Evolutionary conservation across 1,140 invertebrate genomes (phyloP).

Genomic region (Eubasilissa regina): DNA sequence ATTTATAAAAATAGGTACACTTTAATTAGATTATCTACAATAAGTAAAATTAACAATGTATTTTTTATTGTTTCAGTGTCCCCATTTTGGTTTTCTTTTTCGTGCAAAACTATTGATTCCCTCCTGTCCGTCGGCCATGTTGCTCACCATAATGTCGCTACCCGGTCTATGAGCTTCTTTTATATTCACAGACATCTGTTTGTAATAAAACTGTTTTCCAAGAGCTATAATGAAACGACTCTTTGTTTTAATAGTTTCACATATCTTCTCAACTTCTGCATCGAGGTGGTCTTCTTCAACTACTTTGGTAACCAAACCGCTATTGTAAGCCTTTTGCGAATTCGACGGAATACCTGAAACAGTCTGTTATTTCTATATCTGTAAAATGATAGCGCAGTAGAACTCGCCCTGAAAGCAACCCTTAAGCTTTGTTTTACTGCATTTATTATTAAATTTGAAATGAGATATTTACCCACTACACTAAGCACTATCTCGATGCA

Average conservation of each 20-base stretch:
- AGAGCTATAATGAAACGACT: slow-evolving; percentile 87
- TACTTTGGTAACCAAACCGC: slow-evolving; percentile 88
- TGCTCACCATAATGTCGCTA: slow-evolving; percentile 85
- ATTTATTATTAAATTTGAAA: background rate
- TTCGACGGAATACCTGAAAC: slow-evolving; percentile 85
- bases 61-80: slow-evolving; percentile 62
- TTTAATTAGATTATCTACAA: slow-evolving; percentile 24
- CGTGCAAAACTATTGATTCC: slow-evolving; percentile 91
- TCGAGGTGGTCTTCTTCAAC: slow-evolving; percentile 81
- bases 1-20: slow-evolving; percentile 40
- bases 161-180: slow-evolving; percentile 82
- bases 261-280: slow-evolving; percentile 81
- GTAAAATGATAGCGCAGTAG: slow-evolving; percentile 2
- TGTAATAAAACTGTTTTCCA: slow-evolving; percentile 92
- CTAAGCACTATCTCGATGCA: background rate
- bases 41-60: slow-evolving; percentile 32
- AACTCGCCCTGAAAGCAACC: too few relatives aligned
- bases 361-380: slow-evolving; percentile 11
- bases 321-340: slow-evolving; percentile 85
- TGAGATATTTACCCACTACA: background rate
- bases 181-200: slow-evolving; percentile 83
- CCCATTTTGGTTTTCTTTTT: slow-evolving; percentile 90
- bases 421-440: too few relatives aligned
- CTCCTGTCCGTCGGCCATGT: slow-evolving; percentile 91
- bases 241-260: slow-evolving; percentile 84